phyloP scores from a whole-genome alignment of 2,888 invertebrate genomes.

The Polydrusus pterygomalis region DNA sequence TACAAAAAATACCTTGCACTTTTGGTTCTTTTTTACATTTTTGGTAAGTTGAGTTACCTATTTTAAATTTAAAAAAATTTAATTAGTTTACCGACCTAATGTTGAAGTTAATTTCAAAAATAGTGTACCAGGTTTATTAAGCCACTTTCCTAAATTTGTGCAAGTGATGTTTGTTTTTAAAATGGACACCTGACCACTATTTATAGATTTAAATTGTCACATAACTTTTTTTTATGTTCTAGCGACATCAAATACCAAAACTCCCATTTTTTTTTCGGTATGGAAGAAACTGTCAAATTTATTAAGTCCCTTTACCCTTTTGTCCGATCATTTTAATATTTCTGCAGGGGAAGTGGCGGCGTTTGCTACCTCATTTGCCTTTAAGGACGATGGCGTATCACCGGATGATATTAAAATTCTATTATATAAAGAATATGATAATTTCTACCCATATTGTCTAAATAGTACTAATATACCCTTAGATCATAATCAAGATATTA shows the following conservation, averaged over 20 bases:
- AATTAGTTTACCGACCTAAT: background rate
- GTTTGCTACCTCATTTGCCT: background rate
- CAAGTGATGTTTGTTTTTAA: no score
- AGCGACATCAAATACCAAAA: background rate
- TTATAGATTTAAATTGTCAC: no score
- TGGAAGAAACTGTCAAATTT: background rate
- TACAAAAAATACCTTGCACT: background rate
- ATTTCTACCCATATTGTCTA: background rate
- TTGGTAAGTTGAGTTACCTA: background rate
- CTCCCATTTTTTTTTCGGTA: background rate
- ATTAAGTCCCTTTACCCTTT: background rate
- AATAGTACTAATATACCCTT: background rate
- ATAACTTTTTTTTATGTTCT: background rate
- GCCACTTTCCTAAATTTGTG: no score
- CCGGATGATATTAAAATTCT: conserved; percentile 15
- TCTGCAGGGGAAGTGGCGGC: background rate
- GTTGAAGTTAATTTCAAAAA: no score
- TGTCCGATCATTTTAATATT: conserved; percentile 2
- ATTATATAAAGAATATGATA: background rate
- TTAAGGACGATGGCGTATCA: background rate
- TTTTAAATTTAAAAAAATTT: background rate
- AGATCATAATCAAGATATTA: conserved; percentile 9
- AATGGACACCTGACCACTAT: no score
- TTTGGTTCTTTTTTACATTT: background rate
- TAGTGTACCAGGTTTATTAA: no score